Conservation (phyloP, 2,113 vertebrate genomes). For the Maccullochella peelii region DNA sequence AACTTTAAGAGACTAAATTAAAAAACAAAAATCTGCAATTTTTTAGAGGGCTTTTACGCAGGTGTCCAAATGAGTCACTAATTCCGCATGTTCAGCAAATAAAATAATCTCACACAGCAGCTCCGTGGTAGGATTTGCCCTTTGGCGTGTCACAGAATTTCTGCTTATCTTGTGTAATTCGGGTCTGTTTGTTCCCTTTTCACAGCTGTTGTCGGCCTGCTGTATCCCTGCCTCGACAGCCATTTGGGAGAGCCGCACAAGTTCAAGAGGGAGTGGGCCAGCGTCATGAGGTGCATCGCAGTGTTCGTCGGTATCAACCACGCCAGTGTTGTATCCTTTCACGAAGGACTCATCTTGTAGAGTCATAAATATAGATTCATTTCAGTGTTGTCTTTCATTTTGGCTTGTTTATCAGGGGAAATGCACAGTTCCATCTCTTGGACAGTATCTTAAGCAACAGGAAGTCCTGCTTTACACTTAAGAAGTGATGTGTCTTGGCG, state of each 20-base stretch:
- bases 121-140: slow-evolving; percentile 5
- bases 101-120: slow-evolving; percentile 35
- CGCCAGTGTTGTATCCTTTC: slow-evolving; percentile 97
- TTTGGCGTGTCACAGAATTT: slow-evolving; percentile 35
- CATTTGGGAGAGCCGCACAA: slow-evolving; percentile 96
- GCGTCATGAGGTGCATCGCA: slow-evolving; percentile 97
- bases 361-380: neutral
- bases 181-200: slow-evolving; percentile 41
- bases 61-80: slow-evolving; percentile 34
- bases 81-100: slow-evolving; percentile 48
- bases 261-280: slow-evolving; percentile 99
- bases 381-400: neutral
- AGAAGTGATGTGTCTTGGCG: neutral
- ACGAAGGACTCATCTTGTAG: neutral
- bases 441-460: neutral
- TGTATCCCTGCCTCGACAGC: slow-evolving; percentile 97
- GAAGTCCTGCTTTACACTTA: neutral
- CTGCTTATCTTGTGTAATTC: slow-evolving; percentile 57
- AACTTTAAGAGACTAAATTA: neutral
- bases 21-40: neutral
- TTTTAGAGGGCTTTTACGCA: neutral
- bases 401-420: neutral
- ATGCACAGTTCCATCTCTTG: neutral
- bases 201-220: slow-evolving; percentile 93
- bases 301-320: slow-evolving; percentile 99